These are phyloP conservation scores for Sebastes fasciatus DNA, from an alignment of 2,113 vertebrate genomes.

Conservation along the genomic window DNA sequence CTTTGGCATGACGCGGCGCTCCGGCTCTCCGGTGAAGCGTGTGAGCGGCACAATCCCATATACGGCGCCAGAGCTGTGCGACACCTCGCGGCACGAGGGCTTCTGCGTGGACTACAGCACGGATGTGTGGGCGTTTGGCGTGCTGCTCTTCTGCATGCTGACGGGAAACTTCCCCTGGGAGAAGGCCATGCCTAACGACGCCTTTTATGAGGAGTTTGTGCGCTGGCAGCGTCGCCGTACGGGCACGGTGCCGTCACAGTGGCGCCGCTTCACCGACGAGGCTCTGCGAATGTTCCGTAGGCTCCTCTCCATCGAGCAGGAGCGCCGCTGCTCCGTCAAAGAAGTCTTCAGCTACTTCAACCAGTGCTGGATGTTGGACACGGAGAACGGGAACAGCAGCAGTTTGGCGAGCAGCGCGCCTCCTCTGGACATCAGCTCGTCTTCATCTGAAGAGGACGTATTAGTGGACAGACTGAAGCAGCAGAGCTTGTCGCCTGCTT, in stretches of 20 bases:
- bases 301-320: constrained; percentile 83
- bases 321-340: constrained; percentile 84
- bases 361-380: constrained; percentile 85
- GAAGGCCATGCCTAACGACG: constrained; percentile 83
- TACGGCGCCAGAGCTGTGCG: constrained; percentile 87
- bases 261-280: constrained; percentile 86
- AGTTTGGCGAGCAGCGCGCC: constrained; percentile 17
- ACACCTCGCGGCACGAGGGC: constrained; percentile 79
- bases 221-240: constrained; percentile 84
- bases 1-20: constrained; percentile 87
- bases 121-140: constrained; percentile 88
- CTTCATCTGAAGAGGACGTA: constrained; percentile 82
- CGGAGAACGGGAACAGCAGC: constrained; percentile 69
- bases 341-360: constrained; percentile 84
- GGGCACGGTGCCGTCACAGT: constrained; percentile 81
- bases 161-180: constrained; percentile 90
- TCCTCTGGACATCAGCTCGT: constrained; percentile 76
- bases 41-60: constrained; percentile 89
- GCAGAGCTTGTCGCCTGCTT: constrained; percentile 80
- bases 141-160: constrained; percentile 88
- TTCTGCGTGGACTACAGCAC: constrained; percentile 86
- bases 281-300: constrained; percentile 85
- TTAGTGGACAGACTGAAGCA: constrained; percentile 84
- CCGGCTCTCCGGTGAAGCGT: constrained; percentile 84
- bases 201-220: constrained; percentile 86